These are phyloP conservation scores for Patagioenas fasciata DNA, from an alignment of 2,113 vertebrate genomes.

Conservation along the genomic window DNA sequence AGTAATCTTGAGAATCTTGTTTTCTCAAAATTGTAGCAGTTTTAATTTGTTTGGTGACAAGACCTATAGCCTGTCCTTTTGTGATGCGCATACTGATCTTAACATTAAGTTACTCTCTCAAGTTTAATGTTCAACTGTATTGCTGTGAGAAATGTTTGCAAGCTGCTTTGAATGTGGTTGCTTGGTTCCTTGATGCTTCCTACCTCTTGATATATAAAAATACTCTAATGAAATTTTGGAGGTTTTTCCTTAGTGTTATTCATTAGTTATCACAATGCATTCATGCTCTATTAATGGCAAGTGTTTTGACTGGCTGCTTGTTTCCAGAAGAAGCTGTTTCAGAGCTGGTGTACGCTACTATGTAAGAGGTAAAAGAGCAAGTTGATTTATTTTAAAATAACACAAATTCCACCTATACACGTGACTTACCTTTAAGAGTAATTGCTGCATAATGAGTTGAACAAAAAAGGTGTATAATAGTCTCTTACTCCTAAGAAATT, in stretches of 20 bases:
- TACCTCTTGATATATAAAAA: neutral
- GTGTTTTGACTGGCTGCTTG: constrained; percentile 90
- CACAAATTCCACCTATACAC: accelerated
- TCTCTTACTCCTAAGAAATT: neutral
- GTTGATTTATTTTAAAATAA: neutral
- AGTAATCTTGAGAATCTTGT: neutral
- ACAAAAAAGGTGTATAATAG: neutral
- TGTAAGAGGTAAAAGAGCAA: constrained; percentile 84
- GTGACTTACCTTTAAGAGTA: neutral
- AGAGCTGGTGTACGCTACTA: constrained; percentile 94
- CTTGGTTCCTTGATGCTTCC: neutral
- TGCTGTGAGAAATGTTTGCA: neutral
- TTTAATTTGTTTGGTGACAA: neutral
- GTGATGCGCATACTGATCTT: neutral
- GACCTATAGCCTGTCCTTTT: neutral
- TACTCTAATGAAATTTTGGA: neutral
- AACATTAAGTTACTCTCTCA: neutral
- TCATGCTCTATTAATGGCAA: constrained; percentile 92
- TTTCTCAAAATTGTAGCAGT: neutral
- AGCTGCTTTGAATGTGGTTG: neutral
- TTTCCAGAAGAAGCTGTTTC: constrained; percentile 96
- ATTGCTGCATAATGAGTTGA: neutral
- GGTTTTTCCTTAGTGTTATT: constrained; percentile 58
- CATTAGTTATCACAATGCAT: constrained; percentile 86
- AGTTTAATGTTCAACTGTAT: neutral